These are phyloP conservation scores for Gisinianus flammeolus DNA, from an alignment of 2,888 invertebrate genomes.

Conservation along the genomic window DNA sequence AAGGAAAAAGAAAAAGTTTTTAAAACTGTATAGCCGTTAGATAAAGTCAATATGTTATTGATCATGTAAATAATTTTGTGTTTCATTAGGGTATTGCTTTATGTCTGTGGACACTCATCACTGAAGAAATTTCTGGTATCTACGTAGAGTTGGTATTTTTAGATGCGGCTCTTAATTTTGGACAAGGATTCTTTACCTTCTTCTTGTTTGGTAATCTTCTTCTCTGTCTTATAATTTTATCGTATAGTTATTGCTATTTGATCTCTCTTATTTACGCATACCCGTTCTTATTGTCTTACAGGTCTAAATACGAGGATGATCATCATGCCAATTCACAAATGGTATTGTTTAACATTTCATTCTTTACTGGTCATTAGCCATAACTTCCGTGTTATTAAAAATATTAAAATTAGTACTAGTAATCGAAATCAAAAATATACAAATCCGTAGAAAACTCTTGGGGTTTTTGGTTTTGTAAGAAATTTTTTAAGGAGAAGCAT, in stretches of 20 bases:
- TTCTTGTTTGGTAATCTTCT: slow-evolving; percentile 89
- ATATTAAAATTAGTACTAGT: no score
- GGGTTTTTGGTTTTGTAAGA: no score
- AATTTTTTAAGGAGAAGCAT: no score
- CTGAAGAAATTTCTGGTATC: slow-evolving; percentile 84
- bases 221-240: no score
- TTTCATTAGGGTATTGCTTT: slow-evolving; percentile 76
- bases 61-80: neutral
- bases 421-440: no score
- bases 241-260: no score
- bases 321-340: slow-evolving; percentile 57
- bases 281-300: no score
- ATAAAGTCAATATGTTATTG: neutral
- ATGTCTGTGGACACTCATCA: slow-evolving; percentile 80
- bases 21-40: neutral
- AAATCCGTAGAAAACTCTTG: no score
- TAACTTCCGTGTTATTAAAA: no score
- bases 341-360: slow-evolving; percentile 39
- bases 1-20: neutral
- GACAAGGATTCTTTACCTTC: slow-evolving; percentile 84
- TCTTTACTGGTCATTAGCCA: no score
- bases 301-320: slow-evolving; percentile 78
- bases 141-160: slow-evolving; percentile 92
- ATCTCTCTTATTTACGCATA: no score
- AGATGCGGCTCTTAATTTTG: slow-evolving; percentile 86